Percentiles rank a stretch among this genome's conserved stretches.
phyloP scores from a whole-genome alignment of 2,113 vertebrate species.

The Noctilio leporinus region DNA sequence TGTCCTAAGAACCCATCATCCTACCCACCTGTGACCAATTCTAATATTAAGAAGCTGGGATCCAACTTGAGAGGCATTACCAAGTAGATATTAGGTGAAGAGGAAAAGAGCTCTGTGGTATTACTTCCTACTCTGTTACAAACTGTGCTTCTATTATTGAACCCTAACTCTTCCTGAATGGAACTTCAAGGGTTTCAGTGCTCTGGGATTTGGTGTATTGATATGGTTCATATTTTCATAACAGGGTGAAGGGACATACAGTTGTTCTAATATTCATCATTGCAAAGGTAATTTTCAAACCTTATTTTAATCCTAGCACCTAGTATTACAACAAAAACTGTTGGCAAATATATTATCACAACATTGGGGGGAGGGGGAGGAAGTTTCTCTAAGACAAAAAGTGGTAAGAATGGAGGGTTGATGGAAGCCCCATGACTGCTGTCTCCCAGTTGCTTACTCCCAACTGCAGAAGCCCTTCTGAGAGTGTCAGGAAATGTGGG shows the following conservation, averaged over 20 bases:
- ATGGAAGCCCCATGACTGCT: not conserved
- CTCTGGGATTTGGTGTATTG: not conserved
- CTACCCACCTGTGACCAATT: not conserved
- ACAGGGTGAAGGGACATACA: not conserved
- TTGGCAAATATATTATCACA: not conserved
- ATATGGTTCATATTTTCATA: not conserved
- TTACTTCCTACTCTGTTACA: not conserved
- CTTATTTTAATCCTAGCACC: not conserved
- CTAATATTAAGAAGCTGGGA: not conserved
- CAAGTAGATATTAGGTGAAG: not conserved
- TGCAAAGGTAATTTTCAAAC: not conserved
- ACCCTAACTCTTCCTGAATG: not conserved
- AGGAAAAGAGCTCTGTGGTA: not conserved
- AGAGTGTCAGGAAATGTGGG: not conserved
- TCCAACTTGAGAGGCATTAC: not conserved
- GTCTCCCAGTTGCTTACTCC: accelerated
- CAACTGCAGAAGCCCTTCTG: not conserved
- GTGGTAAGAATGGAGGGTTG: not conserved
- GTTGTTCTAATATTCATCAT: not conserved
- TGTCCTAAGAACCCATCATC: not conserved
- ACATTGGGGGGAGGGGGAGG: not conserved
- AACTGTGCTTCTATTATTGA: not conserved
- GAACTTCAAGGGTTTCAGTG: not conserved
- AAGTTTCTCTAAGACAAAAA: not conserved
- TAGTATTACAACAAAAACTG: not conserved